Evolutionary conservation across 2,113 vertebrate genomes (phyloP).

Genomic region (Otis tarda): DNA sequence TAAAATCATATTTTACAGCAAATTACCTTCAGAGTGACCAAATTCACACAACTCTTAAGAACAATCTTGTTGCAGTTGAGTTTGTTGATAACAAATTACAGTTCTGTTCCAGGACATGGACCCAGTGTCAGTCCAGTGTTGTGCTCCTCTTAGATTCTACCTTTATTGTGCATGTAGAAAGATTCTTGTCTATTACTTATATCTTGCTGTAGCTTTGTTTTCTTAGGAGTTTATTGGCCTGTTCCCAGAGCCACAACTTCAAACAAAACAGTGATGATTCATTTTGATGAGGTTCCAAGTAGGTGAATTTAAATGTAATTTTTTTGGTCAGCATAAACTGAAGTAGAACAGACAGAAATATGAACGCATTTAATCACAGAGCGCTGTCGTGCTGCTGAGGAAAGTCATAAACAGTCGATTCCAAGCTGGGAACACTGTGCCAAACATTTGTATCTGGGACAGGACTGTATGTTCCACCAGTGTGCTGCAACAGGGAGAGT

Average conservation of each 20-base stretch:
- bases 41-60: not conserved
- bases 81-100: not conserved
- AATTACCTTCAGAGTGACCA: not conserved
- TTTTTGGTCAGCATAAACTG: slow-evolving; percentile 18
- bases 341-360: slow-evolving; percentile 22
- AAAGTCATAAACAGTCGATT: slow-evolving; percentile 41
- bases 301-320: slow-evolving; percentile 23
- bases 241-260: not conserved
- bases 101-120: not conserved
- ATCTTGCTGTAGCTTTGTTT: not conserved
- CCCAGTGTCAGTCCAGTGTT: not conserved
- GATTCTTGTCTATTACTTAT: not conserved
- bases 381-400: not conserved
- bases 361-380: slow-evolving; percentile 37
- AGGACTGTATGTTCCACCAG: slow-evolving; percentile 49
- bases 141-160: not conserved
- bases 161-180: not conserved
- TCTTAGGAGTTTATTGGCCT: not conserved
- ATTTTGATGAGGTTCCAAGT: slow-evolving; percentile 27
- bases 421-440: slow-evolving; percentile 47
- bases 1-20: not conserved
- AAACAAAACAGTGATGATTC: not conserved
- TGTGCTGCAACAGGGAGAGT: slow-evolving; percentile 12
- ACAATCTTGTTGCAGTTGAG: not conserved
- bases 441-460: slow-evolving; percentile 60